Evolutionary conservation across 2,113 vertebrate genomes (phyloP).

Genomic region (Carlito syrichta): DNA sequence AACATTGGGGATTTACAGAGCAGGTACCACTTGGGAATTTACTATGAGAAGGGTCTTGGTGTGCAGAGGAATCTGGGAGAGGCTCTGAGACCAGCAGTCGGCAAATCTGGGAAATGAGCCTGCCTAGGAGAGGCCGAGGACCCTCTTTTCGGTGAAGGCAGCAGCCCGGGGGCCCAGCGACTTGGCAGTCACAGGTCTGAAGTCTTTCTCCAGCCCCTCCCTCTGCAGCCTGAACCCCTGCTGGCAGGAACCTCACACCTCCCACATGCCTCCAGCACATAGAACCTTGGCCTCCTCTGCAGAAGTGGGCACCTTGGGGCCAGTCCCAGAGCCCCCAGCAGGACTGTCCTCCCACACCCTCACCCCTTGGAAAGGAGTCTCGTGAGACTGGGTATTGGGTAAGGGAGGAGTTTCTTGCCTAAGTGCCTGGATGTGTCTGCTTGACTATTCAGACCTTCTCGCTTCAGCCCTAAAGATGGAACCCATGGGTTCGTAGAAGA

Average conservation of each 20-base stretch:
- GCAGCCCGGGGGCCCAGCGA: slow-evolving; percentile 37
- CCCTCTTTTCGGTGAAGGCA: slow-evolving; percentile 57
- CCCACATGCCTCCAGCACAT: slow-evolving; percentile 81
- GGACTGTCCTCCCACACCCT: rapidly evolving
- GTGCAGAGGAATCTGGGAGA: slow-evolving; percentile 81
- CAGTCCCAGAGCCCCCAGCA: not conserved
- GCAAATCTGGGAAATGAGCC: slow-evolving; percentile 82
- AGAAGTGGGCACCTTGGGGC: slow-evolving; percentile 10
- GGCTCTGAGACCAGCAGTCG: slow-evolving; percentile 80
- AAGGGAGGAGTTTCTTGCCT: slow-evolving; percentile 29
- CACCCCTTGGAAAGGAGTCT: slow-evolving; percentile 59
- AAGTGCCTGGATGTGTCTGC: not conserved
- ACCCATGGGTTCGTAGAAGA: not conserved
- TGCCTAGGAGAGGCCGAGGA: slow-evolving; percentile 80
- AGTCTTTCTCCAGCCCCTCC: slow-evolving; percentile 83
- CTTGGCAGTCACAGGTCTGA: slow-evolving; percentile 17
- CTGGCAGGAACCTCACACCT: slow-evolving; percentile 36
- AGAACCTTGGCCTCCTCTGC: slow-evolving; percentile 68
- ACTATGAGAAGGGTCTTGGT: slow-evolving; percentile 90
- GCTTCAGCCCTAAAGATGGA: not conserved
- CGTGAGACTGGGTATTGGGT: slow-evolving; percentile 70
- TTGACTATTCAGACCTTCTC: not conserved
- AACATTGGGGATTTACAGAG: slow-evolving; percentile 87
- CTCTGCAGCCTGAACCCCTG: slow-evolving; percentile 73
- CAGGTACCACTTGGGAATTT: slow-evolving; percentile 89